Evolutionary conservation across 2,113 vertebrate species (phyloP).

Genomic region (Misgurnus mizolepis): DNA sequence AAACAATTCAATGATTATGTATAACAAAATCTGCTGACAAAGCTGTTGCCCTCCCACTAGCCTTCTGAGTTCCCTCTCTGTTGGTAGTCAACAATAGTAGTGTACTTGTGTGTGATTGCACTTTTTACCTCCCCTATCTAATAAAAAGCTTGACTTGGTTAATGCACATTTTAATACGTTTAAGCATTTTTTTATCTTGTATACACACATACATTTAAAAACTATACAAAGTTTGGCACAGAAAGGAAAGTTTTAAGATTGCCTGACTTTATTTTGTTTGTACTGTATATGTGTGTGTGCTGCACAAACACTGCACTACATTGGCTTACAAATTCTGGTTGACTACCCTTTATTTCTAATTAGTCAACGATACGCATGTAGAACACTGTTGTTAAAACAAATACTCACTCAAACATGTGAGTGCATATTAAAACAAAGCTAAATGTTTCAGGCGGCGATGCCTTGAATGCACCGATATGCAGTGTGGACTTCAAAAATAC

Average conservation of each 20-base stretch:
- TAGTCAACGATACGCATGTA: slow-evolving; percentile 15
- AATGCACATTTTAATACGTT: slow-evolving; percentile 46
- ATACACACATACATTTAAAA: slow-evolving; percentile 51
- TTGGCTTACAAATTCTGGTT: slow-evolving; percentile 2
- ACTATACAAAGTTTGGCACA: slow-evolving; percentile 67
- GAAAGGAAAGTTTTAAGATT: background rate
- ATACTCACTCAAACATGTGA: background rate
- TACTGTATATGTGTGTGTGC: background rate
- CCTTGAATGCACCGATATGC: background rate
- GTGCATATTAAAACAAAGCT: background rate
- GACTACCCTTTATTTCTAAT: slow-evolving; percentile 37
- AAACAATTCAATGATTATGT: slow-evolving; percentile 14
- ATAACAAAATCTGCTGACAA: slow-evolving; percentile 23
- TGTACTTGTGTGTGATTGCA: slow-evolving; percentile 7
- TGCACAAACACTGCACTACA: background rate
- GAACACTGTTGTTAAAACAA: slow-evolving; percentile 22
- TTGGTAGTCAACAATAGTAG: slow-evolving; percentile 22
- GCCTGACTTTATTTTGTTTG: background rate
- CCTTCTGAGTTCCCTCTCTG: background rate
- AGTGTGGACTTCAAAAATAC: background rate
- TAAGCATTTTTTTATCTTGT: too few relatives aligned
- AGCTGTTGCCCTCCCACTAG: background rate
- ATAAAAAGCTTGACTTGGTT: slow-evolving; percentile 58
- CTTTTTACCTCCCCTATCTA: slow-evolving; percentile 30
- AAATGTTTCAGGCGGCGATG: background rate